Percentiles rank a stretch among this genome's conserved stretches.
phyloP scores from a whole-genome alignment of 2,113 vertebrate species.

The Acinonyx jubatus region DNA sequence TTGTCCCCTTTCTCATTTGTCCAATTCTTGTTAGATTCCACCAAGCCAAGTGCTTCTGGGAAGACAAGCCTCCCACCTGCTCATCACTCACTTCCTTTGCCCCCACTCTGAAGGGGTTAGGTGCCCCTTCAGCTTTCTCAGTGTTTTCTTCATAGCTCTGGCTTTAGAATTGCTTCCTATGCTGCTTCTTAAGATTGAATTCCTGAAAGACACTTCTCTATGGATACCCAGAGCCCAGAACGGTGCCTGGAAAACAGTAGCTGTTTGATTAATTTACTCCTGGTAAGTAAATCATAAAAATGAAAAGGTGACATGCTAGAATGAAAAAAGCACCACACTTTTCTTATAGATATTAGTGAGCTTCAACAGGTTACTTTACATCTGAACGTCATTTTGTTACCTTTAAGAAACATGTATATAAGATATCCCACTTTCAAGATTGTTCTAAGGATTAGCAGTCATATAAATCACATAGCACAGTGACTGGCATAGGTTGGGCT shows the following conservation, averaged over 20 bases:
- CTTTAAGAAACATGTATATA: neutral
- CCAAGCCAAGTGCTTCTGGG: neutral
- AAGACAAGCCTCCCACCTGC: neutral
- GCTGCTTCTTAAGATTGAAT: neutral
- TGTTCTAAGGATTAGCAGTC: neutral
- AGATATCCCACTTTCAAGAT: neutral
- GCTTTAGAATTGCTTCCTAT: neutral
- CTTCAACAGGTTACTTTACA: neutral
- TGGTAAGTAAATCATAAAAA: neutral
- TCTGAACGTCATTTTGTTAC: neutral
- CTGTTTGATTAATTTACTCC: neutral
- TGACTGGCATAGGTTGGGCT: neutral
- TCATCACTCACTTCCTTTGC: too few relatives aligned
- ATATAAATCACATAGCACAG: neutral
- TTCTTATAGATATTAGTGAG: neutral
- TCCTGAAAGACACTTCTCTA: neutral
- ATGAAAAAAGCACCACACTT: neutral
- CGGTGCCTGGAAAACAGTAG: neutral
- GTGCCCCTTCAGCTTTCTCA: too few relatives aligned
- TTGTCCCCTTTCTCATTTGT: neutral
- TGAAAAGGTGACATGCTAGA: neutral
- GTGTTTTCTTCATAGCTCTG: neutral
- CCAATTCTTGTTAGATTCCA: neutral
- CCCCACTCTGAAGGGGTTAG: neutral
- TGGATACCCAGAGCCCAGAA: neutral